Base-by-base conservation (phyloP, 1,140 invertebrate species). In the Brevipalpus yothersi region DNA sequence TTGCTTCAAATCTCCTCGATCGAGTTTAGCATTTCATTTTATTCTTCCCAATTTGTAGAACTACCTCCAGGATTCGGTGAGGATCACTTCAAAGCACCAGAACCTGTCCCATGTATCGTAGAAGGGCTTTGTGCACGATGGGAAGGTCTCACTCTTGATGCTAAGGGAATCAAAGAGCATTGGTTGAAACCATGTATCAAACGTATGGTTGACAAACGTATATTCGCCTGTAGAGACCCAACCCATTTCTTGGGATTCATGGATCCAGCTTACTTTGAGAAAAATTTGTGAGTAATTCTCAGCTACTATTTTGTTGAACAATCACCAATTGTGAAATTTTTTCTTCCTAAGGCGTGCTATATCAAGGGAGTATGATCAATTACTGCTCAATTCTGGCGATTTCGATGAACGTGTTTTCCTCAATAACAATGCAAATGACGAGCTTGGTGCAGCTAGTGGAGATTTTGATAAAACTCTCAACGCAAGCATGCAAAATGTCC, bases 361-460 rank as follows among this genome's bases (percentile, higher is more conserved):
- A 49, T 88, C 85, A 64, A 85, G 81, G 69, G 73, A 80, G 31
- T 96, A 97, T 69, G 91, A 95, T 70, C 82, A 84, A 62, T 86
- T 86, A 72, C 82, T 95, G 43, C 71, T 94, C 13, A 90, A 80
- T 69, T 81, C 84, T 58, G 89, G 90, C 5, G 89, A 95, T 73
- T 91, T 96, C 72, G 92, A 98, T 69, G 93, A 98, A 72, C 78
- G 90, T 68, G 87, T 96, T 68, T 90, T 95, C 73, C 66, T 76
- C 68, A 78, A 75, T 49, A 75, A 79, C 21, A 78, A 80, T 69
- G 79, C 82, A 1, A 77, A 76, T 65, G 77, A 78, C 64, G 81
- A 84, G 66, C 82, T 85, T 62, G 82, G 81, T 12, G 80, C 80
- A 0, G 77, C 79, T 23, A 39, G 54, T 11, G 47, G n/a, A 47